phyloP scores from a whole-genome alignment of 2,888 invertebrate genomes.

The Panzeria rudis region DNA sequence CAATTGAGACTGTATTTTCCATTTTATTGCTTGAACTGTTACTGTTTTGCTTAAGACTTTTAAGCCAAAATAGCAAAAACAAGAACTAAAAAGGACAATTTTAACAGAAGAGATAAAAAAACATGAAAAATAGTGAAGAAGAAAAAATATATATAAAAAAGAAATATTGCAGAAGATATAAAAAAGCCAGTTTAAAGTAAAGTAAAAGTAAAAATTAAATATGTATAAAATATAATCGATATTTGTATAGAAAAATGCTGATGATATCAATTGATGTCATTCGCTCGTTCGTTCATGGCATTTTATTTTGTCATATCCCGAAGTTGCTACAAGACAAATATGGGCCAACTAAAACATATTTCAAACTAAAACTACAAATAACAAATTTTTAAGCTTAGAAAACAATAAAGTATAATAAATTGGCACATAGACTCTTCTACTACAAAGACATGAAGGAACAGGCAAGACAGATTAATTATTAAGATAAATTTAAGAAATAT shows the following conservation, averaged over 20 bases:
- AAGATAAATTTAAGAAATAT: slow-evolving; percentile 38
- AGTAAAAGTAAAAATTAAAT: slow-evolving; percentile 41
- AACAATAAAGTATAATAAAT: not conserved
- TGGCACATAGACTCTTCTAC: not conserved
- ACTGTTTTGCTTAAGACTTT: slow-evolving; percentile 34
- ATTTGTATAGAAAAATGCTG: slow-evolving; percentile 32
- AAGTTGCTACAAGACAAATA: slow-evolving; percentile 8
- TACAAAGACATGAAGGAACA: not conserved
- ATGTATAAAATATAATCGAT: slow-evolving; percentile 51
- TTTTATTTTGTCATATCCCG: slow-evolving; percentile 33
- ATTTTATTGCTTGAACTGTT: slow-evolving; percentile 40
- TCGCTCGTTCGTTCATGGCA: slow-evolving; percentile 5
- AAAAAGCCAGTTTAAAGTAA: slow-evolving; percentile 19
- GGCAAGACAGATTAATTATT: slow-evolving; percentile 29
- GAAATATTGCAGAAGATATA: not conserved
- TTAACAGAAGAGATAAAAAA: not conserved
- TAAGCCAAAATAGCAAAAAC: slow-evolving; percentile 5
- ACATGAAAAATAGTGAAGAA: not conserved
- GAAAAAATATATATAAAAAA: not conserved
- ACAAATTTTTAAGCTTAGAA: slow-evolving; percentile 23
- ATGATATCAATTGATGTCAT: slow-evolving; percentile 50
- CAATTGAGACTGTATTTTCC: slow-evolving; percentile 39
- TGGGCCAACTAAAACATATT: slow-evolving; percentile 13
- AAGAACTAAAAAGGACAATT: slow-evolving; percentile 46
- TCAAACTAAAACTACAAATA: slow-evolving; percentile 36